phyloP scores from a whole-genome alignment of 2,797 vertebrate genomes.

The Diglossa cyanea region DNA sequence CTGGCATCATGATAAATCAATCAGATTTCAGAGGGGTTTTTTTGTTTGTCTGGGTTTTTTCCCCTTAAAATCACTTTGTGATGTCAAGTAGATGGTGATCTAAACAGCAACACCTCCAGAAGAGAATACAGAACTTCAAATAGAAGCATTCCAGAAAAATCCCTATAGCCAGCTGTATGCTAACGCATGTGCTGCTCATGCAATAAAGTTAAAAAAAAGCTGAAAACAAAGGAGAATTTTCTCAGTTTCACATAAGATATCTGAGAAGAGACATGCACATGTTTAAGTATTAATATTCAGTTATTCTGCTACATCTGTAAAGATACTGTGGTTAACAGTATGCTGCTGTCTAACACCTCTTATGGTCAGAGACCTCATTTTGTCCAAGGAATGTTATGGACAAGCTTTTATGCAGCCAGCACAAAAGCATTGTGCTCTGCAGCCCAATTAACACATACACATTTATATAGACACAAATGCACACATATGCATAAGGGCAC shows the following conservation, averaged over 20 bases:
- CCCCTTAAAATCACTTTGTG: background rate
- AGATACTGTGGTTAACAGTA: background rate
- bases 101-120: background rate
- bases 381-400: background rate
- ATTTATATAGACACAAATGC: background rate
- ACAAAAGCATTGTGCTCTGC: background rate
- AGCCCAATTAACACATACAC: background rate
- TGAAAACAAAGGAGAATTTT: background rate
- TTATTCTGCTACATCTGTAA: background rate
- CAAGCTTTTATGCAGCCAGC: background rate
- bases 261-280: background rate
- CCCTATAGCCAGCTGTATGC: background rate
- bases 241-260: background rate
- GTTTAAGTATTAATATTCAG: background rate
- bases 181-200: background rate
- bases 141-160: background rate
- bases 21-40: background rate
- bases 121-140: background rate
- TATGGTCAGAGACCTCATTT: background rate
- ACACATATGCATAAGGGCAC: background rate
- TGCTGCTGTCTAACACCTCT: background rate
- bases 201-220: background rate
- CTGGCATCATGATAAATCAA: background rate
- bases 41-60: background rate
- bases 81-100: background rate